Base-by-base conservation (phyloP, 2,113 vertebrate species). In the Gymnarchus niloticus region DNA sequence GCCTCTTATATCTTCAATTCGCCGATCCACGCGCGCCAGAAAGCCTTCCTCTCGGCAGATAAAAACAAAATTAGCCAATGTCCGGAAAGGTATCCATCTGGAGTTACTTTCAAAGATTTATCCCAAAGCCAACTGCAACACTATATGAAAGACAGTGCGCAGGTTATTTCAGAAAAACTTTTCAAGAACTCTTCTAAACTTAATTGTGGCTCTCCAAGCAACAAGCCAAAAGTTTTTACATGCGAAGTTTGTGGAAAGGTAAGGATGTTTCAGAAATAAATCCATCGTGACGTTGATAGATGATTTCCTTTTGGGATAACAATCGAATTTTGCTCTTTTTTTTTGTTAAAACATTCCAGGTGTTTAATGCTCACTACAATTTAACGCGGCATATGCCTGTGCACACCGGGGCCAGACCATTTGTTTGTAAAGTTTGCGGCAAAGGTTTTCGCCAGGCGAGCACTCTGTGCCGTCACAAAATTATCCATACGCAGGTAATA, bases 231-330 rank as follows among this genome's bases (percentile, higher is more conserved):
- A 94, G 97, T 99, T 84, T 99, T 99, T 94, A 99, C 97, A 2
- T 99, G 98, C 57, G 97, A 99, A 93, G 98, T 99, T 86, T 99
- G 98, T 83, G 98, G 98, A 83, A 99, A 99, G 97, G 98, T 95
- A 95, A 96, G 94, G 94, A 9, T 23, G 33, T 56, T 33, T 19
- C 41, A 48, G 33, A 57, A n/a, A 61, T 41, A 8, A 17, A 69
- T 69, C 14, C 41, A 37, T 33, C 1, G 65, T 73, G 14, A 8
- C 56, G 21, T 0, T 25, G 0, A 28, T 52, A 48, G 9, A 37
- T 78, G 41, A 9, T n/a, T 48, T 12, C 8, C 2, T n/a, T 48
- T 78, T 23, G 21, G 19, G 33, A 37, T 69, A 41, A 41, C 37
- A 73, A 73, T n/a, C 44, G 3, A 1, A 9, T 78, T 37, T 78